Percentiles rank a stretch among this genome's conserved stretches.
These are phyloP conservation scores for Ommatoiulus sabulosus DNA, from an alignment of 2,888 invertebrate genomes.

Conservation along the genomic window DNA sequence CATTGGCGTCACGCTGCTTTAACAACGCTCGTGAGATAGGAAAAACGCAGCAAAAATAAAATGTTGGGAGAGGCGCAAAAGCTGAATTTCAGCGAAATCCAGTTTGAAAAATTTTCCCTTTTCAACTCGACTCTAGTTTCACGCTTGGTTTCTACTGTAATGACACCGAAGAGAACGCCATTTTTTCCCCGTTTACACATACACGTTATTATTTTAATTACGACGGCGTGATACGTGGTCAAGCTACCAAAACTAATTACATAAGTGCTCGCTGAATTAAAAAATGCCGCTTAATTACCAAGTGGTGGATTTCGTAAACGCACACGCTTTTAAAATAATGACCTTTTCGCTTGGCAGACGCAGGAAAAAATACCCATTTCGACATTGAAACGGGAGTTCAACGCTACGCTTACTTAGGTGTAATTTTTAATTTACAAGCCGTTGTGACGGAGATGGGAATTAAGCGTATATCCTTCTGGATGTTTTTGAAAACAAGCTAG, in stretches of 20 bases:
- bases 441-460: too few relatives aligned
- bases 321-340: not conserved
- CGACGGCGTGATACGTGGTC: not conserved
- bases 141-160: conserved; percentile 10
- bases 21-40: not conserved
- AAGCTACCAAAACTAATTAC: conserved; percentile 33
- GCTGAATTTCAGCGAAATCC: not conserved
- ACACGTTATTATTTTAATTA: conserved; percentile 16
- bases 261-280: conserved; percentile 4
- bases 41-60: not conserved
- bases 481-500: too few relatives aligned
- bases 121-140: not conserved
- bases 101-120: not conserved
- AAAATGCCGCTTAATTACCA: not conserved
- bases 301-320: not conserved
- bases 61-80: not conserved
- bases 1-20: conserved; percentile 25
- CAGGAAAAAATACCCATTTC: not conserved
- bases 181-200: conserved; percentile 27
- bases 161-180: not conserved
- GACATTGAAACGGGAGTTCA: not conserved
- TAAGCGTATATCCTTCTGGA: too few relatives aligned
- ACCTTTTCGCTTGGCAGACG: not conserved
- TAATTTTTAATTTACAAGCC: too few relatives aligned
- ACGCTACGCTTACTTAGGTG: too few relatives aligned